These are phyloP conservation scores for Caenorhabditis wallacei DNA, from an alignment of 2,888 invertebrate species.

Conservation along the genomic window DNA sequence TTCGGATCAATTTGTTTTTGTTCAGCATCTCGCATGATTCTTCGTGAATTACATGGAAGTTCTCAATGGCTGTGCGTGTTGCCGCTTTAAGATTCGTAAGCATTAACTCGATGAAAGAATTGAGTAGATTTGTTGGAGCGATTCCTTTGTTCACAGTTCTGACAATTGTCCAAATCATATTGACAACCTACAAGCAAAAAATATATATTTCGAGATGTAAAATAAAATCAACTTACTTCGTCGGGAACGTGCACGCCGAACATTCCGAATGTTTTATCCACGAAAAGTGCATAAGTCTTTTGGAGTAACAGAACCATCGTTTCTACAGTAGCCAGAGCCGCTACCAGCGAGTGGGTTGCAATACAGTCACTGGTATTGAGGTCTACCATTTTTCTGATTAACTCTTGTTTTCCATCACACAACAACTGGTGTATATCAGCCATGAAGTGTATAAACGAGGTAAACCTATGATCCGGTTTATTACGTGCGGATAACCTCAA, in stretches of 20 bases:
- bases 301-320: conserved; percentile 27
- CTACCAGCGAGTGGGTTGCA: background rate
- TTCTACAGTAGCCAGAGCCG: conserved; percentile 4
- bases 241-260: conserved; percentile 14
- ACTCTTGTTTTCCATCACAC: no score
- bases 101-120: background rate
- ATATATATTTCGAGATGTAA: no score
- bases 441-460: no score
- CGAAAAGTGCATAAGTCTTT: background rate
- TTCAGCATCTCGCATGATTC: background rate
- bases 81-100: background rate
- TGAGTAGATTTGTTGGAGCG: background rate
- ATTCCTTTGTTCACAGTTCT: background rate
- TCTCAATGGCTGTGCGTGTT: background rate
- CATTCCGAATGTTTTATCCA: conserved; percentile 29
- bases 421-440: no score
- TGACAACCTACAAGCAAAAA: background rate
- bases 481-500: no score
- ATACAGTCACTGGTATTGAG: background rate
- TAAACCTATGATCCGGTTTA: no score
- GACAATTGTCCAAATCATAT: background rate
- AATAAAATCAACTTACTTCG: background rate
- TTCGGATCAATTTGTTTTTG: no score
- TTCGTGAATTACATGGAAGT: background rate
- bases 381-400: no score